phyloP scores from a whole-genome alignment of 2,888 invertebrate species.

The Cenopis cana region DNA sequence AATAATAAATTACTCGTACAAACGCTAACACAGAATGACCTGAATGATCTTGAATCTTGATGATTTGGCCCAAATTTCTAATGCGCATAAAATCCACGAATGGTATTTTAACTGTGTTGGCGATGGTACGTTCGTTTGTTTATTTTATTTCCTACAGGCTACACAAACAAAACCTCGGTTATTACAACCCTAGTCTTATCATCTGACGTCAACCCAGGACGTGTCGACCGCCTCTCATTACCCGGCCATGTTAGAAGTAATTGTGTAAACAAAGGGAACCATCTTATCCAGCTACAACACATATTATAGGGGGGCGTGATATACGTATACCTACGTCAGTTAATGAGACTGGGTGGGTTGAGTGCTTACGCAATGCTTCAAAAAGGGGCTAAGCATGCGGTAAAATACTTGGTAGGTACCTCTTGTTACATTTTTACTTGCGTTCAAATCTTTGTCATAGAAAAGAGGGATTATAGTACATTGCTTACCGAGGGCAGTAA shows the following conservation, averaged over 20 bases:
- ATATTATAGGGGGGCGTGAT: constrained; percentile 15
- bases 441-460: too few relatives aligned
- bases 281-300: constrained; percentile 24
- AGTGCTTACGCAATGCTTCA: constrained; percentile 21
- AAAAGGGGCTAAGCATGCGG: constrained; percentile 7
- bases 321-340: constrained; percentile 25
- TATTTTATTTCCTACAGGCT: not conserved
- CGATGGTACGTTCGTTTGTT: not conserved
- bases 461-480: too few relatives aligned
- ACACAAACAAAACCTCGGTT: constrained; percentile 1
- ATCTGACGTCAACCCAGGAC: constrained; percentile 35
- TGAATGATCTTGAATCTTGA: too few relatives aligned
- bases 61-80: too few relatives aligned
- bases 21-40: too few relatives aligned
- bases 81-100: too few relatives aligned
- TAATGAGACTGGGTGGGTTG: constrained; percentile 34
- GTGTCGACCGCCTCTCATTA: constrained; percentile 42
- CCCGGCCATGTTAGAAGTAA: constrained; percentile 38
- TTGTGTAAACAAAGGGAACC: constrained; percentile 43
- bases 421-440: too few relatives aligned
- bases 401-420: too few relatives aligned
- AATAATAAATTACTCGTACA: too few relatives aligned
- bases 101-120: too few relatives aligned
- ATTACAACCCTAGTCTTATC: constrained; percentile 25
- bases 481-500: too few relatives aligned